Evolutionary conservation across 2,113 vertebrate species (phyloP), one percentile per base, ranked within the genome.

Genomic region (Orycteropus afer): DNA sequence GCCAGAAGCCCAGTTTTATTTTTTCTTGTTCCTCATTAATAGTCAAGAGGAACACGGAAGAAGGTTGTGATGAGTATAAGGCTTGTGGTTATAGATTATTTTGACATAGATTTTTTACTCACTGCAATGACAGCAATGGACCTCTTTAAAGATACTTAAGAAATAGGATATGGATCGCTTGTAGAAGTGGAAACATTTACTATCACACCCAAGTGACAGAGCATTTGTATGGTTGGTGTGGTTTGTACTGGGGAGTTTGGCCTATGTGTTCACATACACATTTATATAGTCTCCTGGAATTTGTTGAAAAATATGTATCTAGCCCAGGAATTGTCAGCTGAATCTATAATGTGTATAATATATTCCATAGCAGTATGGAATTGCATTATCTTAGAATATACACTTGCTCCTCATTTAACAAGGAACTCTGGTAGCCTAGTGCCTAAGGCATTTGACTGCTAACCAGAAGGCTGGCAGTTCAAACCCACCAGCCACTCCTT

Each of bases 101-200:
- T 82, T 42, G 51, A 59, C 20, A 53, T 37, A 17, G 10, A 12
- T 45, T 13, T 34, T 59, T 88, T 76, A 85, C 49, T 79, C 23
- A 95, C 59, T 17, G 77, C 14, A 81, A 71, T 76, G 63, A 69
- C 14, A 71, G 37, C 42, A 49, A 45, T 4, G 5, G 73, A 59
- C n/a, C 6, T 71, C 63, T 86, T 22, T 65, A 53, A 81, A 88
- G 95, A 89, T 63, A 49, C 34, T 77, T 63, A 69, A 15, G 81
- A 89, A 40, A 90, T 2, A 82, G 81, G 78, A 73, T 78, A 95
- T 96, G 53, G 93, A 15, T 15, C 91, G 1, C 45, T 78, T 55
- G 42, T 12, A 18, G 7, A 23, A n/a, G 84, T 76, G 23, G 13
- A 29, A 94, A 80, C 23, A 34, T 80, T 85, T 87, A 96, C 53